Percentiles rank a stretch among this genome's conserved stretches.
Evolutionary conservation across 2,888 invertebrate genomes (phyloP).

Genomic region (Brachyptera risi): DNA sequence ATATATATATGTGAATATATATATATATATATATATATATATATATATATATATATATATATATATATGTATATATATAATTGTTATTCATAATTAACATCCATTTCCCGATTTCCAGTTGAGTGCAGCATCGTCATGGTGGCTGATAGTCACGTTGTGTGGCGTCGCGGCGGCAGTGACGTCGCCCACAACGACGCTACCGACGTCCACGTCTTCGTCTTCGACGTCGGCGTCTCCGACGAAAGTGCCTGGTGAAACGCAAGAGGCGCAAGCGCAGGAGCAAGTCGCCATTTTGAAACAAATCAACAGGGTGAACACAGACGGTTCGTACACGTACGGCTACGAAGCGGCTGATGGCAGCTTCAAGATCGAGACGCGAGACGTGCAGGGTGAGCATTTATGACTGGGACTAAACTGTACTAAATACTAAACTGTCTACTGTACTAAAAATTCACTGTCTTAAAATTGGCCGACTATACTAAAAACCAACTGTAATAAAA

Average conservation of each 20-base stretch:
- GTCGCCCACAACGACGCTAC: background rate
- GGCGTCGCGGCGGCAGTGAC: background rate
- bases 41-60: no score
- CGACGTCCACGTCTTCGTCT: background rate
- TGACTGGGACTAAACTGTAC: no score
- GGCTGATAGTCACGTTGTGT: background rate
- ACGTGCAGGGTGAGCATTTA: slow-evolving; percentile 51
- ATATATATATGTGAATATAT: no score
- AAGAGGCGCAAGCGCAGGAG: slow-evolving; percentile 61
- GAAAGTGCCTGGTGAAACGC: slow-evolving; percentile 15
- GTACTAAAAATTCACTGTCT: no score
- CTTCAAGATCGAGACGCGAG: slow-evolving; percentile 79
- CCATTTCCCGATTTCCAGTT: background rate
- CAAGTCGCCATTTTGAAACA: slow-evolving; percentile 77
- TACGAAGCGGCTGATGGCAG: slow-evolving; percentile 83
- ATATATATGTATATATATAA: no score
- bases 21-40: no score
- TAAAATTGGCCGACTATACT: no score
- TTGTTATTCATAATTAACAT: no score
- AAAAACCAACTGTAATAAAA: no score
- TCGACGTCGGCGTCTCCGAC: background rate
- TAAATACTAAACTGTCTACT: no score
- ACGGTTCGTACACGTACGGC: slow-evolving; percentile 80
- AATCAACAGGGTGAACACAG: slow-evolving; percentile 74
- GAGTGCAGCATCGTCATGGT: slow-evolving; percentile 4